Evolutionary conservation across 1,140 invertebrate species (phyloP).

Genomic region (Drosophila athabasca): DNA sequence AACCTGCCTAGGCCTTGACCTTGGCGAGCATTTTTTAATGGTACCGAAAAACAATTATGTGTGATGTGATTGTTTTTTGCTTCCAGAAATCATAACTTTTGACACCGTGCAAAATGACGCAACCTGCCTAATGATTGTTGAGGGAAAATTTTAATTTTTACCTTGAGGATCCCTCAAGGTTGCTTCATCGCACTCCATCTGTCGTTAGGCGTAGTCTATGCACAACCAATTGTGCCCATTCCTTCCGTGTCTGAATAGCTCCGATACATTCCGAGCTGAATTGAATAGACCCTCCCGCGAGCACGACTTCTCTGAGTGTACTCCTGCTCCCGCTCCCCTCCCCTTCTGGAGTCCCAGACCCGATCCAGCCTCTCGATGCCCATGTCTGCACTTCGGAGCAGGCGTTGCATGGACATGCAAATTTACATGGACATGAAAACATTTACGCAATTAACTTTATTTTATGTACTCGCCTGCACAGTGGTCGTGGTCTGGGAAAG

Average conservation of each 20-base stretch:
- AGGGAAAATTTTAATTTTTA: constrained; percentile 1
- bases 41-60: constrained; percentile 44
- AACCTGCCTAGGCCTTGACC: constrained; percentile 48
- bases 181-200: neutral
- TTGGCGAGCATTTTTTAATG: constrained; percentile 50
- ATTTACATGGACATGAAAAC: constrained; percentile 58
- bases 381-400: constrained; percentile 48
- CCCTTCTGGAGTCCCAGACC: constrained; percentile 1
- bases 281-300: constrained; percentile 54
- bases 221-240: constrained; percentile 5
- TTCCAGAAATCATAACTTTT: constrained; percentile 37
- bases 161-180: constrained; percentile 44
- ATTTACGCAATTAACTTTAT: constrained; percentile 57
- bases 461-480: constrained; percentile 47
- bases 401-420: constrained; percentile 54
- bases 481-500: neutral
- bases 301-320: neutral
- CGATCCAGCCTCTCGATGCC: constrained; percentile 5
- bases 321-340: constrained; percentile 5
- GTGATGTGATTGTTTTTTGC: constrained; percentile 41
- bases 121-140: constrained; percentile 51
- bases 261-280: constrained; percentile 32
- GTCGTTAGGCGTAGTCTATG: neutral
- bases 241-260: neutral
- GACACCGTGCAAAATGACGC: constrained; percentile 31